These are phyloP conservation scores for Engraulis encrasicolus DNA, from an alignment of 2,113 vertebrate genomes.

Conservation along the genomic window DNA sequence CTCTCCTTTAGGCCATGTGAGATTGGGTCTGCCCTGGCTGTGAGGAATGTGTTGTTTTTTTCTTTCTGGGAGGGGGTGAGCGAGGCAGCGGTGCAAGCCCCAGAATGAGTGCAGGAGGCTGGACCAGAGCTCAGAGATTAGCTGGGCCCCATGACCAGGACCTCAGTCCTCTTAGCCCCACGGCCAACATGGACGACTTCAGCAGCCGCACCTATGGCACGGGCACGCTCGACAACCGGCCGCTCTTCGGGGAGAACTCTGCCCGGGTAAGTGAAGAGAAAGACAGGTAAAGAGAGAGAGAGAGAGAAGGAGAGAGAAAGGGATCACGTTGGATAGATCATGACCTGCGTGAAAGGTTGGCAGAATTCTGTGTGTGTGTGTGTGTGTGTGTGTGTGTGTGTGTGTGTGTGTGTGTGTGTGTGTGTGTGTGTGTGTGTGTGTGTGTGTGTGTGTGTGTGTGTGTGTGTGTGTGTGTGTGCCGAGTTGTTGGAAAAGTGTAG, in stretches of 20 bases:
- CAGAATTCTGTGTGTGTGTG: not conserved
- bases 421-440: not conserved
- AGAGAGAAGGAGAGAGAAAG: too few species aligned
- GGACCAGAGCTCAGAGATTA: conserved; percentile 33
- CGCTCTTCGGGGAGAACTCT: conserved; percentile 89
- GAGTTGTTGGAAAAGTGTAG: too few species aligned
- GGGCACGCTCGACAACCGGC: conserved; percentile 84
- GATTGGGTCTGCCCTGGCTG: not conserved
- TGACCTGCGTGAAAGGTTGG: not conserved
- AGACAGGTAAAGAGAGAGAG: too few species aligned
- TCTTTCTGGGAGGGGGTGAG: conserved; percentile 11
- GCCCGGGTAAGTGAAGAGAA: conserved; percentile 85
- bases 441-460: not conserved
- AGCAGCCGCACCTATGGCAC: conserved; percentile 83
- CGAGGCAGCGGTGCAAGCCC: conserved; percentile 2
- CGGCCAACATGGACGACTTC: conserved; percentile 84
- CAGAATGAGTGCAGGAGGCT: conserved; percentile 42
- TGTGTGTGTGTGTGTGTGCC: too few species aligned
- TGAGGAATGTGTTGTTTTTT: conserved; percentile 15
- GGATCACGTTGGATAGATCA: not conserved
- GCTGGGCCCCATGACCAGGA: conserved; percentile 47
- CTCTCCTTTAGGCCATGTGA: not conserved
- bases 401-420: not conserved
- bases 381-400: not conserved
- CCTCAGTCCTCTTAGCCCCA: conserved; percentile 33